Evolutionary conservation across 2,888 invertebrate species (phyloP).

Genomic region (Epiperipatus broadwayi): DNA sequence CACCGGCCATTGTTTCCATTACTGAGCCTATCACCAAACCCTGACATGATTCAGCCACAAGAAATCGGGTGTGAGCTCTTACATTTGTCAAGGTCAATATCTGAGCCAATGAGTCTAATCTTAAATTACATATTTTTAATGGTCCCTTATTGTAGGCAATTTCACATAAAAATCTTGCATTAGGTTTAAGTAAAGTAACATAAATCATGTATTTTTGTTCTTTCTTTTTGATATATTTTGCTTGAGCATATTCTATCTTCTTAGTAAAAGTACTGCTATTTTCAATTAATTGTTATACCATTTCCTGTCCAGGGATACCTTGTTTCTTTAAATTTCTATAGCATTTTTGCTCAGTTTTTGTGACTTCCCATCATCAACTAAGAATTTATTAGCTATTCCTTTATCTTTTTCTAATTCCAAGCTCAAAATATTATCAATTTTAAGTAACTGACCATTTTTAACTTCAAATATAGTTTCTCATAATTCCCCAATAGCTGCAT

Average conservation of each 20-base stretch:
- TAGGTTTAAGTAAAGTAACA: conserved; percentile 57
- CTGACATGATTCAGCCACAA: conserved; percentile 8
- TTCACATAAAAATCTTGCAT: conserved; percentile 56
- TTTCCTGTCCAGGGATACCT: too few relatives aligned
- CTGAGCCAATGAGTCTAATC: conserved; percentile 73
- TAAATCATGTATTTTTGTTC: conserved; percentile 77
- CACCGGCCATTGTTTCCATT: conserved; percentile 5
- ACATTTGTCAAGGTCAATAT: conserved; percentile 59
- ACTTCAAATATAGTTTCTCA: too few relatives aligned
- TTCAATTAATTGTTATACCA: conserved; percentile 64
- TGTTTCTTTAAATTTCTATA: too few relatives aligned
- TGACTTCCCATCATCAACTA: too few relatives aligned
- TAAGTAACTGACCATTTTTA: too few relatives aligned
- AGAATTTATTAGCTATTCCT: too few relatives aligned
- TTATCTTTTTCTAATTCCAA: too few relatives aligned
- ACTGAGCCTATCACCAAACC: conserved; percentile 1
- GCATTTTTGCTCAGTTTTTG: too few relatives aligned
- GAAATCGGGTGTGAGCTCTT: too few relatives aligned
- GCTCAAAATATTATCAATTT: too few relatives aligned
- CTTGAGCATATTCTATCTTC: conserved; percentile 69
- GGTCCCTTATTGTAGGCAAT: conserved; percentile 64
- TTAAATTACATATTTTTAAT: conserved; percentile 38
- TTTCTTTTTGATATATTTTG: conserved; percentile 83
- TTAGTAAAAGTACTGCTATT: conserved; percentile 72
- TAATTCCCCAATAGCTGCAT: too few relatives aligned